These are phyloP conservation scores for Spilogale gracilis DNA, from an alignment of 2,113 vertebrate species.

Conservation along the genomic window DNA sequence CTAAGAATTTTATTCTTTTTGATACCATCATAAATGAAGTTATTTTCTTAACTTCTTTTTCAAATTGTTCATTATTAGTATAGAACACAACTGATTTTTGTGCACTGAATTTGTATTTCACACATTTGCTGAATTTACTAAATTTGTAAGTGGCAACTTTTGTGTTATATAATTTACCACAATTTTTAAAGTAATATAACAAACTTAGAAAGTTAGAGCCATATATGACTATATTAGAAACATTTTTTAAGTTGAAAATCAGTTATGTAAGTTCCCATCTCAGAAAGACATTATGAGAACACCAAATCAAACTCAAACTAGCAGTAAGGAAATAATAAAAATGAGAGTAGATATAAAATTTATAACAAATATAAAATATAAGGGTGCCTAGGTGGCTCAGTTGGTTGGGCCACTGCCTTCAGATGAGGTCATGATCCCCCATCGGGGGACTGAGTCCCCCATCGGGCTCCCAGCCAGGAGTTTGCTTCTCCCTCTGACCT, in stretches of 20 bases:
- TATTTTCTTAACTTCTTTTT: constrained; percentile 29
- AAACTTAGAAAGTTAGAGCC: not conserved
- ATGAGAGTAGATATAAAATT: not conserved
- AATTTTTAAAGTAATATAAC: not conserved
- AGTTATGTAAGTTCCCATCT: not conserved
- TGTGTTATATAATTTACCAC: constrained; percentile 20
- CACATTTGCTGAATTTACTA: not conserved
- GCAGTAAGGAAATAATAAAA: constrained; percentile 12
- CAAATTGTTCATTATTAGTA: not conserved
- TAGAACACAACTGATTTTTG: not conserved
- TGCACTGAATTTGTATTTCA: not conserved
- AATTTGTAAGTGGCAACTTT: not conserved
- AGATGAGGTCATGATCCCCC: no score
- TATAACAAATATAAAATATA: not conserved
- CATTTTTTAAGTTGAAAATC: not conserved
- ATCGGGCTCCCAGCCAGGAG: no score
- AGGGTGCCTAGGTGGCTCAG: no score
- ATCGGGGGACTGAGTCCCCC: no score
- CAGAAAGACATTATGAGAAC: not conserved
- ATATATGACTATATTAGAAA: not conserved
- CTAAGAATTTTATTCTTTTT: constrained; percentile 14
- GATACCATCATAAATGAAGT: not conserved
- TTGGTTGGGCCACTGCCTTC: no score
- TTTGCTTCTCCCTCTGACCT: no score
- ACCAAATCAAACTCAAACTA: constrained; percentile 21